These are phyloP conservation scores for Ectemnius lituratus DNA, from an alignment of 2,888 invertebrate species.

Conservation along the genomic window DNA sequence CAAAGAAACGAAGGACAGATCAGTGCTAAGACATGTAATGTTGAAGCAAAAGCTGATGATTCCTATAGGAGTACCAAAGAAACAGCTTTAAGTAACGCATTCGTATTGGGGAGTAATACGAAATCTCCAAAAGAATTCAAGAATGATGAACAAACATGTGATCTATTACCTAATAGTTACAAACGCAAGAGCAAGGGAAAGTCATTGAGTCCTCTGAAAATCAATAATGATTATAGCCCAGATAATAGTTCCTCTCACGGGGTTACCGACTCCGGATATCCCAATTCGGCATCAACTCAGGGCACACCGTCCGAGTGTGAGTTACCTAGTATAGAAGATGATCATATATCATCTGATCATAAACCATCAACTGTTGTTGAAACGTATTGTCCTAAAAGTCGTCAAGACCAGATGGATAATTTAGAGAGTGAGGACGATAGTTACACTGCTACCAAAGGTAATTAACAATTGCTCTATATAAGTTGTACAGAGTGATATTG, in stretches of 20 bases:
- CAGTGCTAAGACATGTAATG: neutral
- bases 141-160: neutral
- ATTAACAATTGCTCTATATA: no score
- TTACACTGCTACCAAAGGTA: no score
- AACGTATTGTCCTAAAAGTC: constrained; percentile 50
- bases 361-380: constrained; percentile 65
- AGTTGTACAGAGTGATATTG: no score
- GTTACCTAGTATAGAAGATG: constrained; percentile 67
- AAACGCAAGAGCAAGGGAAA: constrained; percentile 1
- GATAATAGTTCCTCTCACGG: constrained; percentile 70
- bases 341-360: constrained; percentile 56
- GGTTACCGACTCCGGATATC: constrained; percentile 73
- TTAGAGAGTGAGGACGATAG: constrained; percentile 22
- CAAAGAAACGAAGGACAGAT: no score
- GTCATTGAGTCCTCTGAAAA: constrained; percentile 24
- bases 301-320: constrained; percentile 70
- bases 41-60: constrained; percentile 17
- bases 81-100: constrained; percentile 7
- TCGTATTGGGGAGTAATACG: neutral
- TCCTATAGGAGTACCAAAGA: constrained; percentile 46
- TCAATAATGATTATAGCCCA: constrained; percentile 41
- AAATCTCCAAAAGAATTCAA: neutral
- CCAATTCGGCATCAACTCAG: constrained; percentile 69
- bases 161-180: neutral
- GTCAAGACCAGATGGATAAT: neutral